phyloP scores from a whole-genome alignment of 1,140 invertebrate species.

The Psilanteris sp. region DNA sequence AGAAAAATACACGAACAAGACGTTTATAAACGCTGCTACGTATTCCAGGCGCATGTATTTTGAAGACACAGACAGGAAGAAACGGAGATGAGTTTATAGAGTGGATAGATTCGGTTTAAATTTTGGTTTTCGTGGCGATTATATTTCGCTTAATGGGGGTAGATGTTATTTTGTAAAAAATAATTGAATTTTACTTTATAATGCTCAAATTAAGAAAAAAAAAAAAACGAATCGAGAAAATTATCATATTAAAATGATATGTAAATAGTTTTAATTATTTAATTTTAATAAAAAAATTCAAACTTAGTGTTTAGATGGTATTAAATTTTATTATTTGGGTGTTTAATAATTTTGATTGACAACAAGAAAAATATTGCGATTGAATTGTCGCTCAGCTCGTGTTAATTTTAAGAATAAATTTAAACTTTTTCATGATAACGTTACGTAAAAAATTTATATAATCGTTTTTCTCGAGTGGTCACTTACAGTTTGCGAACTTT shows the following conservation, averaged over 20 bases:
- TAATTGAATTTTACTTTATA: too few relatives aligned
- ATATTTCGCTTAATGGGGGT: too few relatives aligned
- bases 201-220: too few relatives aligned
- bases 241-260: too few relatives aligned
- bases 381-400: not conserved
- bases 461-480: slow-evolving; percentile 1
- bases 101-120: slow-evolving; percentile 3
- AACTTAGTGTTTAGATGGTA: too few relatives aligned
- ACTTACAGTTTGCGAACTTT: slow-evolving; percentile 3
- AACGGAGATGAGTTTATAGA: not conserved
- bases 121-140: too few relatives aligned
- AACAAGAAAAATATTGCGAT: not conserved
- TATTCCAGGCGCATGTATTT: slow-evolving; percentile 2
- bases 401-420: slow-evolving; percentile 14
- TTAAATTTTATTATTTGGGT: not conserved
- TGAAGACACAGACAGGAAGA: not conserved
- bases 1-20: slow-evolving; percentile 22
- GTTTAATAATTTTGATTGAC: not conserved
- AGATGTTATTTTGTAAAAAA: too few relatives aligned
- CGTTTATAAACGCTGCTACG: slow-evolving; percentile 10
- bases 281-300: too few relatives aligned
- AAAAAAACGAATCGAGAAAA: too few relatives aligned
- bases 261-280: too few relatives aligned
- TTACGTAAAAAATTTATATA: not conserved
- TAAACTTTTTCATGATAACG: slow-evolving; percentile 2